Base-by-base conservation (phyloP, 1,140 invertebrate genomes). In the Ostrea edulis region DNA sequence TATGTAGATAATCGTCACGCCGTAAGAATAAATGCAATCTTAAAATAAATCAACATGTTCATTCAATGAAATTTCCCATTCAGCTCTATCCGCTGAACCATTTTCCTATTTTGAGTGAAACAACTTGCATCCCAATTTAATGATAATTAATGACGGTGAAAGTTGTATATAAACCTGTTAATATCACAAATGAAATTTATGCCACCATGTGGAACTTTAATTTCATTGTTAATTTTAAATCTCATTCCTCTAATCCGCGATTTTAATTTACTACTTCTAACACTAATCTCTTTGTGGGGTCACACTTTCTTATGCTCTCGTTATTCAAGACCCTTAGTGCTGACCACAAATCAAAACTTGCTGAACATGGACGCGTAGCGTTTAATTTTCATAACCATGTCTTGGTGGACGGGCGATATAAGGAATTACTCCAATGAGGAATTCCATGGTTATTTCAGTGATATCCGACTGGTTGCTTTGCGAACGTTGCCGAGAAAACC, bases 351-450 rank as follows among this genome's bases (percentile, higher is more conserved):
- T 25, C 11, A 77, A 35, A 35, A 62, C 35, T 17, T 62, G 55
- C 5, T 62, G 14, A n/a, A 62, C 17, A 62, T 62, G 55, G 14
- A 62, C 14, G 7, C n/a, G 17, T 62, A 62, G 22, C 8, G 12
- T 35, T 77, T 77, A 9, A 29, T 22, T 29, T 29, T 29, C 12
- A 35, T 77, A 22, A 83, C 35, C 3, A 83, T 85, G 83, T 55
- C 83, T 55, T 85, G 83, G 83, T 85, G 83, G 83, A 54, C 83
- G 54, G 83, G 83, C 8, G 83, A 85, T 44, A 85, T 85, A n/a
- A 52, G 83, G 83, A 62, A 85, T 25, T 85, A 54, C 55, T 85
- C 83, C n/a, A 22, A 85, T 11, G 83, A 85, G 83, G 83, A 85
- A 62, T 85, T 85, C 53, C 83, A 85, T 20, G 83, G 83, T 8